Evolutionary conservation across 2,888 invertebrate genomes (phyloP), one percentile per base, ranked within the genome.

Genomic region (Adineta ricciae): DNA sequence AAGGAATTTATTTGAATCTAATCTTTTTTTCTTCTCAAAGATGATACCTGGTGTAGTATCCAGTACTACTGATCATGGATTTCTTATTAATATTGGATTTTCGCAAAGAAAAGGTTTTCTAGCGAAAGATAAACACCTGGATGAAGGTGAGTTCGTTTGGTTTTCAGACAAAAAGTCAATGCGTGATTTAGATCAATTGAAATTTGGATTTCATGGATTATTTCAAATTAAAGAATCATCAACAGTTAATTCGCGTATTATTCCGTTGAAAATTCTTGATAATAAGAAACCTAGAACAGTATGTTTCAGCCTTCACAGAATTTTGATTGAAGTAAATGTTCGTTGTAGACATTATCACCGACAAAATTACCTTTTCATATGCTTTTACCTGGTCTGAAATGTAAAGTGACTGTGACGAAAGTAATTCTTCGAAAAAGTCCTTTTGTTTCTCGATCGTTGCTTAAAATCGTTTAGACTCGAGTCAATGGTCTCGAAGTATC

Each of bases 81-180:
- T 16, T 73, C 49, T 50, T 24, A 84, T 84, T 21, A 52, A 84
- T 50, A 84, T 84, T 78, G 84, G 84, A 38, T 46, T 84, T 27
- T 56, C 84, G 49, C 73, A 84, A 21, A 50, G 73, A 36, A n/a
- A 41, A 56, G 84, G 78, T n/a, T 84, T 84, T 78, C 52, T 84
- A 82, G 36, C 78, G 21, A 84, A 46, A 38, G n/a, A 56, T 84
- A 49, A n/a, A n/a, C 14, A n/a, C n/a, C 36, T 38, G 52, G 38
- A 54, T 83, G 11, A 21, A 54, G 49, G 49, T 49, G 0, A 8
- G 46, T n/a, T 56, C 11, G 24, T n/a, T n/a, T n/a, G n/a, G n/a
- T n/a, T n/a, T n/a, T n/a, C n/a, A n/a, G n/a, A n/a, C n/a, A n/a
- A n/a, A n/a, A n/a, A n/a, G n/a, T n/a, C n/a, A n/a, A n/a, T n/a